Percentiles rank a stretch among this genome's conserved stretches.
These are phyloP conservation scores for Pterois miles DNA, from an alignment of 2,797 vertebrate genomes.

Conservation along the genomic window DNA sequence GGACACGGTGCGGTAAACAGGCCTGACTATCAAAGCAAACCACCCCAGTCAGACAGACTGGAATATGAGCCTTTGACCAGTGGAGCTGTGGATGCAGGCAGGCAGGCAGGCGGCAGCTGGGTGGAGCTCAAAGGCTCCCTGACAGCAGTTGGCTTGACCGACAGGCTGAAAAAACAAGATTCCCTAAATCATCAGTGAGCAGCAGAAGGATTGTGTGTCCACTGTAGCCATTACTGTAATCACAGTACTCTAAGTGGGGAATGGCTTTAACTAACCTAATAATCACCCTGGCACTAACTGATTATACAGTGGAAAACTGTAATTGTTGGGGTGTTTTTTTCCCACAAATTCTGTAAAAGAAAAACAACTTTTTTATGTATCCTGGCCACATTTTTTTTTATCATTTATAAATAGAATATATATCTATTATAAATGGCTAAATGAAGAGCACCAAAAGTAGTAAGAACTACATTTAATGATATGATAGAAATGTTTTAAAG, in stretches of 20 bases:
- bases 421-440: neutral
- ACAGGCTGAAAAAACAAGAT: slow-evolving; percentile 56
- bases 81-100: slow-evolving; percentile 52
- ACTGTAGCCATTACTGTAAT: slow-evolving; percentile 57
- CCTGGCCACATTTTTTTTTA: neutral
- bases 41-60: slow-evolving; percentile 74
- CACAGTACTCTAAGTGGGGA: slow-evolving; percentile 33
- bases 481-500: neutral
- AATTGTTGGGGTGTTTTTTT: neutral
- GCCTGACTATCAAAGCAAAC: slow-evolving; percentile 83
- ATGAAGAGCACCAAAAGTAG: neutral
- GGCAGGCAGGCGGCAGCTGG: slow-evolving; percentile 49
- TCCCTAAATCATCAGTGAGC: slow-evolving; percentile 43
- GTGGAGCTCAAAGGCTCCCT: slow-evolving; percentile 51
- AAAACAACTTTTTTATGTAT: neutral
- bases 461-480: neutral
- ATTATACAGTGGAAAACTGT: slow-evolving; percentile 6
- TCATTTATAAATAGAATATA: neutral
- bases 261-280: slow-evolving; percentile 40
- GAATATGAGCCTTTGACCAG: slow-evolving; percentile 77
- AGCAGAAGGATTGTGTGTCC: slow-evolving; percentile 38
- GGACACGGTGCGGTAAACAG: slow-evolving; percentile 82
- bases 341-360: neutral
- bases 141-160: slow-evolving; percentile 53
- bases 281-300: slow-evolving; percentile 25